phyloP scores from a whole-genome alignment of 2,888 invertebrate genomes.

The Invenusta paracnida region DNA sequence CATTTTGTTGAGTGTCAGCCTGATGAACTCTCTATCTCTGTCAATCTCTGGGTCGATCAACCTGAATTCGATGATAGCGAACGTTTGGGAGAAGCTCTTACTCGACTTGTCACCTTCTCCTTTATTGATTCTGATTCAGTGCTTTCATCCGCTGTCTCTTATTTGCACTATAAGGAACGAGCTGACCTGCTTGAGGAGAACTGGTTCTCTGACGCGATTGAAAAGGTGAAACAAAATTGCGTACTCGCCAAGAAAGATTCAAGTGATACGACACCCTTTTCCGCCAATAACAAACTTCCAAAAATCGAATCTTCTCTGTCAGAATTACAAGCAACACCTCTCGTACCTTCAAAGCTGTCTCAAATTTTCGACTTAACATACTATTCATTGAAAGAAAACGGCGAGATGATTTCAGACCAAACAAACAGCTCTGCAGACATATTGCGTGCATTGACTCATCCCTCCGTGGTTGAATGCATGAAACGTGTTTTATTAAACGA shows the following conservation, averaged over 20 bases:
- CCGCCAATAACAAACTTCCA: not conserved
- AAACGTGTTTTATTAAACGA: not conserved
- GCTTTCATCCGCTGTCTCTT: not conserved
- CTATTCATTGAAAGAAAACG: no score
- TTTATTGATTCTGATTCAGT: not conserved
- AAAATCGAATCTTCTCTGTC: not conserved
- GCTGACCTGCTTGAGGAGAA: not conserved
- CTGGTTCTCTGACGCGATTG: not conserved
- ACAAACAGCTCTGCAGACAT: not conserved
- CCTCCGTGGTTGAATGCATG: conserved; percentile 9
- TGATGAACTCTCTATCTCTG: conserved; percentile 28
- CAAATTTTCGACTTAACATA: conserved; percentile 1
- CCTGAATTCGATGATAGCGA: conserved; percentile 30
- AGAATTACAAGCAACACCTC: not conserved
- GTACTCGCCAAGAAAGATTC: not conserved
- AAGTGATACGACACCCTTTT: not conserved
- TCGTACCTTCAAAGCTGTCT: not conserved
- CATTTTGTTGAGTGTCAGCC: conserved; percentile 79
- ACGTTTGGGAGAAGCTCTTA: conserved; percentile 29
- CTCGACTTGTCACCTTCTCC: conserved; percentile 51
- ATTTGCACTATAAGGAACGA: not conserved
- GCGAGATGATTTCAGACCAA: no score
- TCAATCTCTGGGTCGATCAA: conserved; percentile 42
- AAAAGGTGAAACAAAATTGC: not conserved
- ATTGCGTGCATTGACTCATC: conserved; percentile 23